Conservation (phyloP, 2,797 vertebrate genomes). For the Ficedula albicollis region DNA sequence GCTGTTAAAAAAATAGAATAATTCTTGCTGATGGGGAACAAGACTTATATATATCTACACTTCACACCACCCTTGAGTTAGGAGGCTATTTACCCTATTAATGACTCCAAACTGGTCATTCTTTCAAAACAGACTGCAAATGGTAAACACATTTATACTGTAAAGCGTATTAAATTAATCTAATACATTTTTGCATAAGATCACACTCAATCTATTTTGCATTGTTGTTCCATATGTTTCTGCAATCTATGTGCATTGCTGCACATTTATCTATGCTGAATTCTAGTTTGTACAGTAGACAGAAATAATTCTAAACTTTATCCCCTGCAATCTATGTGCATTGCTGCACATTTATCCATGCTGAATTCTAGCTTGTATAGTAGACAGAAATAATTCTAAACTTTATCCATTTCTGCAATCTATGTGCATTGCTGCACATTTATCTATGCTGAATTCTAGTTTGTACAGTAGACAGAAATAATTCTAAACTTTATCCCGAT, state of each 20-base stretch:
- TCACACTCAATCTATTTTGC: not conserved
- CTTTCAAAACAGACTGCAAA: not conserved
- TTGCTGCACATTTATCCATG: not conserved
- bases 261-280: not conserved
- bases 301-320: not conserved
- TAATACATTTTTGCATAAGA: not conserved
- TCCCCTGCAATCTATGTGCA: not conserved
- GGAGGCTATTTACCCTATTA: not conserved
- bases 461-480: not conserved
- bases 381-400: not conserved
- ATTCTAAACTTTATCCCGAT: not conserved
- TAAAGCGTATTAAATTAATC: not conserved
- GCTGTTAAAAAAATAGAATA: not conserved
- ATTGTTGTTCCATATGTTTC: not conserved
- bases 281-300: not conserved
- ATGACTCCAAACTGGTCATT: not conserved
- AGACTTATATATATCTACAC: not conserved
- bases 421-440: not conserved
- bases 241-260: not conserved
- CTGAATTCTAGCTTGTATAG: not conserved
- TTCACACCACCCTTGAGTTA: not conserved
- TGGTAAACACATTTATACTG: not conserved
- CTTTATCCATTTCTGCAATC: not conserved
- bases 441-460: not conserved
- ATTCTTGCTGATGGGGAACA: not conserved